Evolutionary conservation across 2,797 vertebrate genomes (phyloP), one percentile per base, ranked within the genome.

Genomic region (Melanotaenia nigrans): DNA sequence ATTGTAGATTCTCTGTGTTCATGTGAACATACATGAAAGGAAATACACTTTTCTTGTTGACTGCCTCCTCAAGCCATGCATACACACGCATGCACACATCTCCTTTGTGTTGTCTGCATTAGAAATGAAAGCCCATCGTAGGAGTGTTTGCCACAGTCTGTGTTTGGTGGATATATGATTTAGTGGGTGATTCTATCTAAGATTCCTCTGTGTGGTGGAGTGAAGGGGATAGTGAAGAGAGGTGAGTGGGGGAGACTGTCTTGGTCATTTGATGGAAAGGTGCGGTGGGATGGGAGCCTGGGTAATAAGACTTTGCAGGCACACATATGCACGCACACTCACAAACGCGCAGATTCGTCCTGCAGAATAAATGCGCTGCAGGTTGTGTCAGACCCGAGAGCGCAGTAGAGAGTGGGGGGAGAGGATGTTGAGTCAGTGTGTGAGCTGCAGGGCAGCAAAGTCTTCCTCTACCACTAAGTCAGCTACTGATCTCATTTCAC

Each of bases 401-500:
- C n/a, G 68, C 68, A 74, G 61, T 60, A 69, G 76, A 62, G 75
- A 77, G 77, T 1, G 10, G 61, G 32, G 63, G 64, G 66, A 77
- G 72, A 40, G 72, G 75, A 73, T 42, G 83, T 85, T 74, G 87
- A 88, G 88, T 90, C 85, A 55, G 79, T 85, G 71, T 91, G 89
- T 88, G 77, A 85, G 88, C 92, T 90, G 62, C 83, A 78, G 91
- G 91, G 84, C 81, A 92, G 83, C 83, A 78, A 81, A 84, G 86
- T 89, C 88, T 92, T 90, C 84, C 91, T 90, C 87, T 65, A 81
- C 75, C 78, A 77, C 84, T 85, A 87, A 90, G 87, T 89, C 88
- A 83, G 85, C 85, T 68, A 82, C 88, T 90, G 92, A 92, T 91
- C 89, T 93, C 85, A 90, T 92, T 90, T 89, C 84, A 91, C 85